Evolutionary conservation across 2,113 vertebrate genomes (phyloP), one percentile per base, ranked within the genome.

Genomic region (Nothobranchius kuhntae): DNA sequence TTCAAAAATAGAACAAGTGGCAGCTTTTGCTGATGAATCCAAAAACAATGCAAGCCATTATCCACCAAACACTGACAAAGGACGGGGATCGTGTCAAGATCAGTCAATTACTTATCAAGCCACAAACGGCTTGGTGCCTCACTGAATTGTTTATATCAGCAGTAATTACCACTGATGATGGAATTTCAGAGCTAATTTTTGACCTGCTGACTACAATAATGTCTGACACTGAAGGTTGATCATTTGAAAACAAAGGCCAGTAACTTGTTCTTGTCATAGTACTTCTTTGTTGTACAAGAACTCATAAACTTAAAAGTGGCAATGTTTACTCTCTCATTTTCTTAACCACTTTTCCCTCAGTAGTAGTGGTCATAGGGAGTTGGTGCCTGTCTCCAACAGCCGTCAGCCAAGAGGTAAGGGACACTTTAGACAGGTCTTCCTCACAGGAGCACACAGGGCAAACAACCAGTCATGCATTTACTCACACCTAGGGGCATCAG

Each of bases 11-110:
- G 79, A 79, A 89, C 68, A 75, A 89, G 83, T 71, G 74, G 38
- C 11, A 0, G 55, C 75, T 86, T 86, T 87, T 77, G 71, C 83
- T 81, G 84, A 86, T 73, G 83, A 83, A 82, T 76, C 64, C 52
- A 78, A 75, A 61, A 61, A 81, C 74, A 83, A 70, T 38, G 73
- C 65, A 12, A 82, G 55, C 81, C 86, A 90, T 92, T 91, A 92
- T 70, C 75, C 9, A 1, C 36, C 61, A 65, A 87, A 86, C 65
- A 61, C 48, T 64, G 66, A 66, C 17, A 48, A 59, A 51, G 61
- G 48, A 68, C 8, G 9, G 72, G 71, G 77, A 82, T 59, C 11
- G 7, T 77, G 83, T 86, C 80, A 72, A 87, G 83, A 82, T 82
- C 46, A 40, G 77, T 61, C 38, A 36, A 86, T 79, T 55, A 61